phyloP scores from a whole-genome alignment of 2,797 vertebrate species.

The Schizothorax lantsangensis region DNA sequence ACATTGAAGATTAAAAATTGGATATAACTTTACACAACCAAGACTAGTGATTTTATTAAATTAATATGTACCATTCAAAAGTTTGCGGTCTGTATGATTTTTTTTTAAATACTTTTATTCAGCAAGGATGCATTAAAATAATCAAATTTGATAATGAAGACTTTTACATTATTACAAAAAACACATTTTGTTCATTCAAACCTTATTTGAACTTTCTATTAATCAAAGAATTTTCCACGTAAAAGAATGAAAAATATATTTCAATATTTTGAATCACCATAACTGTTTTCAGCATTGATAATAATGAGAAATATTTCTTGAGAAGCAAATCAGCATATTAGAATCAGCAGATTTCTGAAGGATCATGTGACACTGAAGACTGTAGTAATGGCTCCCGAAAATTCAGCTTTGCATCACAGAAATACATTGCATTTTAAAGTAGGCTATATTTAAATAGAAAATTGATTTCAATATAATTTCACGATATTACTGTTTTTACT shows the following conservation, averaged over 20 bases:
- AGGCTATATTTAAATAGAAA: background rate
- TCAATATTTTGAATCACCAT: background rate
- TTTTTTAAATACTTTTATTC: background rate
- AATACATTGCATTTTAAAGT: too few species aligned
- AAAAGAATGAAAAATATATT: too few species aligned
- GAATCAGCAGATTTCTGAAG: slow-evolving; percentile 1
- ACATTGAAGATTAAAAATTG: background rate
- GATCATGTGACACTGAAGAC: background rate
- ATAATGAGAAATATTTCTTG: background rate
- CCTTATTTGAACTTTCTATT: background rate
- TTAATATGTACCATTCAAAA: background rate
- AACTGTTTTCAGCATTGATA: too few species aligned
- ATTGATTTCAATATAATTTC: background rate
- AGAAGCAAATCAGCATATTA: background rate
- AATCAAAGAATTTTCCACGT: background rate
- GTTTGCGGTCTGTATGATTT: background rate
- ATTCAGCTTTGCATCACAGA: background rate
- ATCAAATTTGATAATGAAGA: background rate
- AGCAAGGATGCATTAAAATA: background rate
- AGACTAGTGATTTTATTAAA: background rate
- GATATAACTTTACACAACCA: background rate
- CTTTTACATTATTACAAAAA: background rate
- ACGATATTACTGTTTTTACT: background rate
- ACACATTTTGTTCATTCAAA: background rate
- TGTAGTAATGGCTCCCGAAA: background rate